phyloP scores from a whole-genome alignment of 2,113 vertebrate species.

The Trematocara variabile region DNA sequence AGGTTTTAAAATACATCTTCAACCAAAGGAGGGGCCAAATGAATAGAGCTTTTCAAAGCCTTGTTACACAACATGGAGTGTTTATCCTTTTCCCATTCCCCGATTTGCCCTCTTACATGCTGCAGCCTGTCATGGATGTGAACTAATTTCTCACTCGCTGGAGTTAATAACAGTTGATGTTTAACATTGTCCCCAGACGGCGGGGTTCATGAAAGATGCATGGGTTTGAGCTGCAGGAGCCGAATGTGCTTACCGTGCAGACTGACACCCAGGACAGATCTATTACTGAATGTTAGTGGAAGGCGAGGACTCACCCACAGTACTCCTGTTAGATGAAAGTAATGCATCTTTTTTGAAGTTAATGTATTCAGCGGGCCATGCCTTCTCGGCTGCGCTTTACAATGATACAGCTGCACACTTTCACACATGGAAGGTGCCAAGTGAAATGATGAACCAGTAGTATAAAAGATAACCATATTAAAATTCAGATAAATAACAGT shows the following conservation, averaged over 20 bases:
- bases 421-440: background rate
- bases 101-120: slow-evolving; percentile 23
- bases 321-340: slow-evolving; percentile 24
- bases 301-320: slow-evolving; percentile 7
- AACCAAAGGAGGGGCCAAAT: background rate
- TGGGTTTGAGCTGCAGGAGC: slow-evolving; percentile 28
- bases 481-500: background rate
- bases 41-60: background rate
- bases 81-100: background rate
- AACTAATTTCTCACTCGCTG: slow-evolving; percentile 47
- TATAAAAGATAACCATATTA: background rate
- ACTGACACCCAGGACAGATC: slow-evolving; percentile 47
- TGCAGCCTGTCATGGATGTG: slow-evolving; percentile 45
- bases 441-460: background rate
- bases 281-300: slow-evolving; percentile 34
- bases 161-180: slow-evolving; percentile 64
- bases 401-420: background rate
- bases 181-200: slow-evolving; percentile 53
- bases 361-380: slow-evolving; percentile 16
- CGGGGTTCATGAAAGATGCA: slow-evolving; percentile 70
- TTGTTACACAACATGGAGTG: slow-evolving; percentile 4
- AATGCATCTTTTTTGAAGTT: slow-evolving; percentile 15
- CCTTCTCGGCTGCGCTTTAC: background rate
- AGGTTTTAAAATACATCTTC: background rate
- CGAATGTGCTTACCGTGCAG: slow-evolving; percentile 48